These are phyloP conservation scores for Brenthis ino DNA, from an alignment of 2,888 invertebrate genomes.

Conservation along the genomic window DNA sequence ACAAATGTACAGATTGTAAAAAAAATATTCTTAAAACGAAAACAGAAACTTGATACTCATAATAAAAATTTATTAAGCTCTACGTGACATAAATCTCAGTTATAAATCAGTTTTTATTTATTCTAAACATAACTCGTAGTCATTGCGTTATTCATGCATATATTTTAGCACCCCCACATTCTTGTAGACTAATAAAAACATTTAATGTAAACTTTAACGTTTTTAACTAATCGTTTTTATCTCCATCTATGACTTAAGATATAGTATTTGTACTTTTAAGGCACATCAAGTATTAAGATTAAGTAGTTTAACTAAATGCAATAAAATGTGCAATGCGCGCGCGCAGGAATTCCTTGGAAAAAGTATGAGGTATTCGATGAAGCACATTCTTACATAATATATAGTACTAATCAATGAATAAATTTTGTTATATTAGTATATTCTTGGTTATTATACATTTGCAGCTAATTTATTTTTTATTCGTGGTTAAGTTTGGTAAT, in stretches of 20 bases:
- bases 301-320: conserved; percentile 15
- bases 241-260: conserved; percentile 14
- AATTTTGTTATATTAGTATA: background rate
- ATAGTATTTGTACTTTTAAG: conserved; percentile 19
- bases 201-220: conserved; percentile 7
- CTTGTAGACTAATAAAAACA: conserved; percentile 15
- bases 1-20: no score
- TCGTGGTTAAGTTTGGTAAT: background rate
- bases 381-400: conserved; percentile 20
- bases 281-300: conserved; percentile 20
- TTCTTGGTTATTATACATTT: background rate
- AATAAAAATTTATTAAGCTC: background rate
- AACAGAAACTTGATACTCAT: no score
- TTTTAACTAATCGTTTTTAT: conserved; percentile 17
- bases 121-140: background rate
- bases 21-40: no score
- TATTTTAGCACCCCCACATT: conserved; percentile 1
- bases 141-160: background rate
- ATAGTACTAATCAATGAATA: conserved; percentile 4
- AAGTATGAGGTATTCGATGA: conserved; percentile 10
- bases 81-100: background rate
- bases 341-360: conserved; percentile 14
- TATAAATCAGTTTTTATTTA: background rate
- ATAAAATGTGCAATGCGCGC: conserved; percentile 13
- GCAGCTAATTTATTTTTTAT: background rate